Evolutionary conservation across 2,797 vertebrate genomes (phyloP).

Genomic region (Propithecus perrieri): DNA sequence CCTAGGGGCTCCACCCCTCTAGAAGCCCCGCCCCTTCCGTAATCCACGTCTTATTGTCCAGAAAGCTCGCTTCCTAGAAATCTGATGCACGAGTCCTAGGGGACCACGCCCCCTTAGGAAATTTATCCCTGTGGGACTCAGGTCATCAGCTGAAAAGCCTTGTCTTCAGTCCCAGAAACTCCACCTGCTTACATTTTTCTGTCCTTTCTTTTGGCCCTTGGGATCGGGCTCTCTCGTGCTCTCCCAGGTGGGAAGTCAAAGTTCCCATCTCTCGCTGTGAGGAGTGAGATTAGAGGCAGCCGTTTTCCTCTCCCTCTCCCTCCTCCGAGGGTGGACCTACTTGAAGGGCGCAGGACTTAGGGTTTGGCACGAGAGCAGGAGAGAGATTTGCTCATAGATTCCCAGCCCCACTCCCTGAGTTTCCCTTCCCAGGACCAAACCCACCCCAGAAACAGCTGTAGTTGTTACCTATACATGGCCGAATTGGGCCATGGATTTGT

Average conservation of each 20-base stretch:
- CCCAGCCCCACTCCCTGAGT: not conserved
- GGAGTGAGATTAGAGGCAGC: not conserved
- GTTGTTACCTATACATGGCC: not conserved
- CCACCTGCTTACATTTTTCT: not conserved
- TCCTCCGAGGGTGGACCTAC: not conserved
- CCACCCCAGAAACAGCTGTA: constrained; percentile 18
- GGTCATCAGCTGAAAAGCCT: not conserved
- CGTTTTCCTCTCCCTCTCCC: not conserved
- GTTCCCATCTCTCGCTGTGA: not conserved
- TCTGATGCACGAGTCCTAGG: not conserved
- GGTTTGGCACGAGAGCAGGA: not conserved
- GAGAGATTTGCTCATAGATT: not conserved
- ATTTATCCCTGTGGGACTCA: not conserved
- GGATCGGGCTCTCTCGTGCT: not conserved
- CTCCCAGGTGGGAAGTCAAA: not conserved
- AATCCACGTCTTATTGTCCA: not conserved
- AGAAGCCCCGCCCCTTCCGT: not conserved
- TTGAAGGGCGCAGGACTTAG: constrained; percentile 4
- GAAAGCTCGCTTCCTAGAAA: not conserved
- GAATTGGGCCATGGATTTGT: not conserved
- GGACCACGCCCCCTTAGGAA: constrained; percentile 7
- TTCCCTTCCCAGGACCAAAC: not conserved
- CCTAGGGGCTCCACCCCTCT: not conserved
- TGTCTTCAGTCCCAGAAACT: not conserved
- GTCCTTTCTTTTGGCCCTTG: not conserved